Base-by-base conservation (phyloP, 2,797 vertebrate species). In the Botia almorhae region DNA sequence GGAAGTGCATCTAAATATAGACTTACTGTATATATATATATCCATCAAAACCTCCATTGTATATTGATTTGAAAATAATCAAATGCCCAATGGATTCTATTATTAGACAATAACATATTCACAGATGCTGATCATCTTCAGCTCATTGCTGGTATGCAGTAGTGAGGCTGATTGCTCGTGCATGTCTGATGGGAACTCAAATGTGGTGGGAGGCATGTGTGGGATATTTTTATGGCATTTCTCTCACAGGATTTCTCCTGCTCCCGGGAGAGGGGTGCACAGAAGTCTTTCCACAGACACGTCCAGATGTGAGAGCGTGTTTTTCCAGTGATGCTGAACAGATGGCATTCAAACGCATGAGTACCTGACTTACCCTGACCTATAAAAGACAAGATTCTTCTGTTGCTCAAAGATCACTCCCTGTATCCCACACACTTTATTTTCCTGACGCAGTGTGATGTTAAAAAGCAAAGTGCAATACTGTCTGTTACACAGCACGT, bases 241-340 rank as follows among this genome's bases (percentile, higher is more conserved):
- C 64, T 74, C 78, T 74, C 78, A 46, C 53, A 73, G 78, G 78
- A 80, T 80, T 80, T 73, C 78, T 67, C 7, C 11, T 7, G 4
- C 51, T 74, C 78, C 70, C 78, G 58, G 39, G 78, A 74, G 78
- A 73, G 50, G n/a, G 68, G 21, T 55, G 61, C 68, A 79, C 69
- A 74, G 70, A 73, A 80, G 53, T 80, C 78, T 80, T 74, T 80
- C 70, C 78, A 74, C 70, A 68, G 70, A 74, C 53, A 36, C 63
- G 67, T 80, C 78, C 78, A 80, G 78, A 80, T 80, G 78, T 80
- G 70, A 29, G 36, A 67, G 69, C 21, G n/a, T 80, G 70, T 80
- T 80, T 73, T 80, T 71, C 61, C 70, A 80, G 14, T 80, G 78
- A 80, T 80, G 70, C 78, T 80, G 78, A 80, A 74, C 78, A 80